Conservation (phyloP, 2,888 invertebrate genomes). For the Hedya salicella region DNA sequence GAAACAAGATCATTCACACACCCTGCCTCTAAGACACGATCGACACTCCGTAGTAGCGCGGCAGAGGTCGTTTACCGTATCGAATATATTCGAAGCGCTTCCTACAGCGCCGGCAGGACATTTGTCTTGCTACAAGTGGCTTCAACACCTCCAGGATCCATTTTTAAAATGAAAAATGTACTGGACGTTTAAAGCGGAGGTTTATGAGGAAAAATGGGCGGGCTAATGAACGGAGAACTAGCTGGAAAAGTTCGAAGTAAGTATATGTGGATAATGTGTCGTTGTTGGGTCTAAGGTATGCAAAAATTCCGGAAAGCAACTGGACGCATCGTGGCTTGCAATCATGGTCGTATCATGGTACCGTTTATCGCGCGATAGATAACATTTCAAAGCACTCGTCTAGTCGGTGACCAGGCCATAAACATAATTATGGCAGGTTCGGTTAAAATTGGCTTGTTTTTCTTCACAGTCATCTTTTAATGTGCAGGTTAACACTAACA, state of each 20-base stretch:
- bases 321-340: no score
- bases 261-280: slow-evolving; percentile 1
- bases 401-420: no score
- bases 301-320: no score
- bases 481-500: no score
- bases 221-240: neutral
- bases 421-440: no score
- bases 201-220: slow-evolving; percentile 16
- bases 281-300: neutral
- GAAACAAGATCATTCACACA: no score
- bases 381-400: no score
- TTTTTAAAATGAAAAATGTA: slow-evolving; percentile 33
- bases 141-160: slow-evolving; percentile 38
- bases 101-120: slow-evolving; percentile 28
- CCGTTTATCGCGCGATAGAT: no score
- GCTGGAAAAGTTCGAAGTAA: neutral
- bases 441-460: no score
- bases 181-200: slow-evolving; percentile 13
- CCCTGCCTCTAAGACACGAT: no score
- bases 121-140: slow-evolving; percentile 38
- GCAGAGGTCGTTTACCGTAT: slow-evolving; percentile 42
- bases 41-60: slow-evolving; percentile 24
- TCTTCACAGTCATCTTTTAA: no score
- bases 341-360: no score
- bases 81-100: slow-evolving; percentile 41